These are phyloP conservation scores for Periplaneta americana DNA, from an alignment of 1,140 invertebrate genomes.

Conservation along the genomic window DNA sequence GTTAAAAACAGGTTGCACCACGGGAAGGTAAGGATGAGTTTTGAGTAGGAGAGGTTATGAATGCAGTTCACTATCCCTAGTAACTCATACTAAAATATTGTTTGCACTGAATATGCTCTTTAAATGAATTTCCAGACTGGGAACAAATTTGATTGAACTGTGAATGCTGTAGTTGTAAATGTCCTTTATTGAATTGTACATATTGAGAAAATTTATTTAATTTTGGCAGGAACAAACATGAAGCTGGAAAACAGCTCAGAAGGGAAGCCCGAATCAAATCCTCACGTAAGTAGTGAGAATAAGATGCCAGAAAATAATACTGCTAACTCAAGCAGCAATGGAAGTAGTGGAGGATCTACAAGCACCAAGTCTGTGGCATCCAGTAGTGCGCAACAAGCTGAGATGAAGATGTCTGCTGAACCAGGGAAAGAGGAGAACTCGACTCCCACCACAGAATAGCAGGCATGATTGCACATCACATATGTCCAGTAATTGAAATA, in stretches of 20 bases:
- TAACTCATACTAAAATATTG: too few species aligned
- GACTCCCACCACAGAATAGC: not conserved
- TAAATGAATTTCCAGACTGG: too few species aligned
- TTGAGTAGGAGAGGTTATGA: too few species aligned
- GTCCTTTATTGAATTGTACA: too few species aligned
- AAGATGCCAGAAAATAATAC: conserved; percentile 12
- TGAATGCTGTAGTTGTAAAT: too few species aligned
- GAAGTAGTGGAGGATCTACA: not conserved
- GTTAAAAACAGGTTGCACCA: too few species aligned
- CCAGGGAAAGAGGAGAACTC: conserved; percentile 7
- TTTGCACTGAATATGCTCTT: too few species aligned
- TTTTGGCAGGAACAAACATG: conserved; percentile 10
- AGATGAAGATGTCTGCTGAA: conserved; percentile 4
- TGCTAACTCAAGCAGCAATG: not conserved
- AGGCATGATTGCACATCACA: not conserved
- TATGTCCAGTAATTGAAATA: not conserved
- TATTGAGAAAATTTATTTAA: not conserved
- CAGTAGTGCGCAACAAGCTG: not conserved
- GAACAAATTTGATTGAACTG: too few species aligned
- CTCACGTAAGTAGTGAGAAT: not conserved
- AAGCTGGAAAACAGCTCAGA: conserved; percentile 15
- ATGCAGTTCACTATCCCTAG: too few species aligned
- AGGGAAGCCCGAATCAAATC: conserved; percentile 7
- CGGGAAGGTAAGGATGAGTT: too few species aligned
- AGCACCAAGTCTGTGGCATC: not conserved